A percentile compares a stretch with the other conserved stretches of the same genome.
phyloP scores from a whole-genome alignment of 2,888 invertebrate species.

The Willowsia nigromaculata region DNA sequence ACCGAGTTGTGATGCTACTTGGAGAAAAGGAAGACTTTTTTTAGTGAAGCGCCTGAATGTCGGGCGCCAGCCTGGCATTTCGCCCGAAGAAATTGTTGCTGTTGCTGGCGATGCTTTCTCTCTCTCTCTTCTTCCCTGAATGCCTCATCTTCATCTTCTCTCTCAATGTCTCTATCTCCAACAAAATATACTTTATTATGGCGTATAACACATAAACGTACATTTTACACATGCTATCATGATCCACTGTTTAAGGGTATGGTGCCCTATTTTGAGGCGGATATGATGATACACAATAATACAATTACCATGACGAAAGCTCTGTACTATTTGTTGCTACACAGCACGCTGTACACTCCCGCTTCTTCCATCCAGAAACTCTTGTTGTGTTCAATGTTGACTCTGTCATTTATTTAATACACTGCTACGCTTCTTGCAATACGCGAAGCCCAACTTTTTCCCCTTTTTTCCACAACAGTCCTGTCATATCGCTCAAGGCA shows the following conservation, averaged over 20 bases:
- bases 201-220: background rate
- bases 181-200: conserved; percentile 38
- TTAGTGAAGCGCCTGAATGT: conserved; percentile 79
- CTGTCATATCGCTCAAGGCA: conserved; percentile 3
- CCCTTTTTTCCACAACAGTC: background rate
- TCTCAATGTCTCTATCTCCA: conserved; percentile 27
- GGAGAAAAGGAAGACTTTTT: conserved; percentile 74
- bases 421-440: background rate
- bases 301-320: conserved; percentile 26
- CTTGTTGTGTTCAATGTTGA: conserved; percentile 29
- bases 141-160: conserved; percentile 59
- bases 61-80: conserved; percentile 79
- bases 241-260: background rate
- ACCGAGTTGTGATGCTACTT: conserved; percentile 4
- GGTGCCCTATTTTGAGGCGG: conserved; percentile 33
- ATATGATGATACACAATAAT: conserved; percentile 26
- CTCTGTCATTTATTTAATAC: conserved; percentile 37
- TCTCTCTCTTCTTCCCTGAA: background rate
- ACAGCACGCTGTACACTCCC: background rate
- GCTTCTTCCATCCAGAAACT: background rate
- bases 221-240: background rate
- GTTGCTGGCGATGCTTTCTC: conserved; percentile 47
- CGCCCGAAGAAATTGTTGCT: conserved; percentile 78
- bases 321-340: conserved; percentile 9
- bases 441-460: background rate